phyloP scores from a whole-genome alignment of 2,888 invertebrate genomes.

The Tenthredo mesomela region DNA sequence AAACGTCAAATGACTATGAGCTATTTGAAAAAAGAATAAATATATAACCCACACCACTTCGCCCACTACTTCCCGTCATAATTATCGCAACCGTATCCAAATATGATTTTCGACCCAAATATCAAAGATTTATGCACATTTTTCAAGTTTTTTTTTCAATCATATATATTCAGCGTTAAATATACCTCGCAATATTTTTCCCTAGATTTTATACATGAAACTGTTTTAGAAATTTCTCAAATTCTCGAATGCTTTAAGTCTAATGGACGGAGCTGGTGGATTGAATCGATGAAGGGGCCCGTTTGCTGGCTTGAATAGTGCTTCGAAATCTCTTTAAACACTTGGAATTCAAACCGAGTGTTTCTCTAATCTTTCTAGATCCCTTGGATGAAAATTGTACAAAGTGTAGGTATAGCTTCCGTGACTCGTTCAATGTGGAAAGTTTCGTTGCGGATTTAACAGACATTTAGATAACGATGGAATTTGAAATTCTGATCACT shows the following conservation, averaged over 20 bases:
- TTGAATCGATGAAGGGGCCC: neutral
- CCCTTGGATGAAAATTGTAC: constrained; percentile 13
- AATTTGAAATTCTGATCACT: neutral
- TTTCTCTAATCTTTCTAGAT: constrained; percentile 8
- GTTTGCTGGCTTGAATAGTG: neutral
- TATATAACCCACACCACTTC: neutral
- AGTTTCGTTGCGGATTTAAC: neutral
- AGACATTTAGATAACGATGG: neutral
- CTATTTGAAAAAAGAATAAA: constrained; percentile 38
- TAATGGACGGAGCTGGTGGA: neutral
- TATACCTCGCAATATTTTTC: neutral
- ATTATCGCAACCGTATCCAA: neutral
- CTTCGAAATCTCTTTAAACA: constrained; percentile 15
- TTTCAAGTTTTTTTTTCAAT: neutral
- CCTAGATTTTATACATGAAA: neutral
- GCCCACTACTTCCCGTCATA: constrained; percentile 12
- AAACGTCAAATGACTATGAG: constrained; percentile 49
- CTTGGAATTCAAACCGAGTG: neutral
- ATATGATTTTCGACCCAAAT: neutral
- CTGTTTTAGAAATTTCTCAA: neutral
- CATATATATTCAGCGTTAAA: neutral
- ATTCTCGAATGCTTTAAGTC: neutral
- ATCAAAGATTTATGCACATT: neutral
- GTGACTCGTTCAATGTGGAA: neutral
- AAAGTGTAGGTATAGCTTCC: neutral